These are phyloP conservation scores for Adelges cooleyi DNA, from an alignment of 1,140 invertebrate genomes.

Conservation along the genomic window DNA sequence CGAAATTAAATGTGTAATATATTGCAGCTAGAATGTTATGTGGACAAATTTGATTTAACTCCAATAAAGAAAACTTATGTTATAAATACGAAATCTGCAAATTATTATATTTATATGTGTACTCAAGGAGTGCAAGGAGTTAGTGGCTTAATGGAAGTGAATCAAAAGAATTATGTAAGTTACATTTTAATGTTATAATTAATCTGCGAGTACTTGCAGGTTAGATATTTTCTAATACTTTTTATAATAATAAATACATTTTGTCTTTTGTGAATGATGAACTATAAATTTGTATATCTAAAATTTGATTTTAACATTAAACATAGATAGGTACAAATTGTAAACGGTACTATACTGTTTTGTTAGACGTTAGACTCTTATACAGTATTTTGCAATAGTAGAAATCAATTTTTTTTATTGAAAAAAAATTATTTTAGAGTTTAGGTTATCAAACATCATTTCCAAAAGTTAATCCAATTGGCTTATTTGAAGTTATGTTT, in stretches of 20 bases:
- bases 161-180: conserved; percentile 8
- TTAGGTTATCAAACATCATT: neutral
- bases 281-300: neutral
- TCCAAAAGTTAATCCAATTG: neutral
- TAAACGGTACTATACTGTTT: neutral
- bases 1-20: neutral
- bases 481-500: neutral
- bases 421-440: too few species aligned
- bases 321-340: neutral
- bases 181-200: too few species aligned
- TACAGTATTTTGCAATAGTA: too few species aligned
- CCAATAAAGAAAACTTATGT: neutral
- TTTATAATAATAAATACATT: neutral
- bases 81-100: neutral
- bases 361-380: too few species aligned
- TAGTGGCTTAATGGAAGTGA: neutral
- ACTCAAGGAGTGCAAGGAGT: neutral
- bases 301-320: neutral
- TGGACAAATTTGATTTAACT: neutral
- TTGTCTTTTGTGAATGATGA: neutral
- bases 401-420: too few species aligned
- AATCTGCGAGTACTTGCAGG: too few species aligned
- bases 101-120: conserved; percentile 7
- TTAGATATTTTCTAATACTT: neutral
- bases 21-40: neutral